A percentile compares a stretch with the other conserved stretches of the same genome.
Conservation (phyloP, 2,888 invertebrate species). For the Diarsia brunnea region DNA sequence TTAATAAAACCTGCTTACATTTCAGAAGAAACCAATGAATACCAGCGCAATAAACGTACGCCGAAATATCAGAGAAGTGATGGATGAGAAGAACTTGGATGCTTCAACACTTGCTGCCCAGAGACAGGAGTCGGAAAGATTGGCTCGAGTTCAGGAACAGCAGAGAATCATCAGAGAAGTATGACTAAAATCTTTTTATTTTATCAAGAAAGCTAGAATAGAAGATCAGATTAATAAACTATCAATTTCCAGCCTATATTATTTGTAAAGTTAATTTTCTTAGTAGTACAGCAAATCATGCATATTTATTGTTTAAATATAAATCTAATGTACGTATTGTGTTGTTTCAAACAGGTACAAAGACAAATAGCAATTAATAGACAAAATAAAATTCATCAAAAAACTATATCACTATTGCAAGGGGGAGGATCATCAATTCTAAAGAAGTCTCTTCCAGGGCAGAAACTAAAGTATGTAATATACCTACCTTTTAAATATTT, state of each 20-base stretch:
- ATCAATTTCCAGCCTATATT: neutral
- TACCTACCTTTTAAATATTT: neutral
- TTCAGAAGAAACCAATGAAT: constrained; percentile 85
- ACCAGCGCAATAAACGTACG: constrained; percentile 92
- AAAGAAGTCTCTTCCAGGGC: constrained; percentile 84
- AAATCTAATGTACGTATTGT: constrained; percentile 1
- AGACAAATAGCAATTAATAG: constrained; percentile 94
- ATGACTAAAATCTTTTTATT: constrained; percentile 22
- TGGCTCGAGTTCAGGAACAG: constrained; percentile 96
- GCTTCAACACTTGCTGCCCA: constrained; percentile 98
- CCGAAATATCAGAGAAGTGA: constrained; percentile 97
- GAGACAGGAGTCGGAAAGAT: constrained; percentile 97
- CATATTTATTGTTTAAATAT: neutral
- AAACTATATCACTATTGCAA: constrained; percentile 93
- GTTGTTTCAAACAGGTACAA: constrained; percentile 89
- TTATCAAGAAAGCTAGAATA: neutral
- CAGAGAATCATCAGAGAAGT: constrained; percentile 95
- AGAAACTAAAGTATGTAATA: constrained; percentile 85
- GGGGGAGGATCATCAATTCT: constrained; percentile 92
- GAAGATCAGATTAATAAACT: neutral
- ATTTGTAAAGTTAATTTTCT: neutral
- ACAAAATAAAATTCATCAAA: constrained; percentile 93
- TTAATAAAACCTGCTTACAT: constrained; percentile 40
- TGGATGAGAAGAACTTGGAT: constrained; percentile 98
- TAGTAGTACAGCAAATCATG: neutral